These are phyloP conservation scores for Standfussiana lucernea DNA, from an alignment of 2,888 invertebrate genomes.

Conservation along the genomic window DNA sequence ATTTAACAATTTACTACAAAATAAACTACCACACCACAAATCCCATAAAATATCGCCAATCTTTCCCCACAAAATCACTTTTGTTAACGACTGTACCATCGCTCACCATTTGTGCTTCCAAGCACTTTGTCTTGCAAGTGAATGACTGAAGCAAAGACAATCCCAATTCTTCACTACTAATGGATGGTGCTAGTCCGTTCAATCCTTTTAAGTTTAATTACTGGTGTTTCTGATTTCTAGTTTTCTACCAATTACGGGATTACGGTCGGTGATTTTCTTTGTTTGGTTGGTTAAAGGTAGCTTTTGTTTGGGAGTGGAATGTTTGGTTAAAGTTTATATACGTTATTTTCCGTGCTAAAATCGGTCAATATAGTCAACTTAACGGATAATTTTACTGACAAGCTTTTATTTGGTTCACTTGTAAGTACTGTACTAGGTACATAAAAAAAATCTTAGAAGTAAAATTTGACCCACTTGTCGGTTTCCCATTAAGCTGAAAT, in stretches of 20 bases:
- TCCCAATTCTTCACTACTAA: conserved; percentile 57
- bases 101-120: conserved; percentile 53
- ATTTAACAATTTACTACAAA: background rate
- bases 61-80: conserved; percentile 33
- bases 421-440: background rate
- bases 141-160: conserved; percentile 54
- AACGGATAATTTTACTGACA: background rate
- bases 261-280: conserved; percentile 26
- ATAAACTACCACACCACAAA: background rate
- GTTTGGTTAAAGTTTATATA: background rate
- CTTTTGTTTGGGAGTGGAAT: background rate
- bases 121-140: conserved; percentile 55
- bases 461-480: background rate
- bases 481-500: background rate
- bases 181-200: conserved; percentile 56
- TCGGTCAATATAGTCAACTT: background rate
- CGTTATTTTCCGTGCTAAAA: background rate
- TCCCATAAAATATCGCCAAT: conserved; percentile 20
- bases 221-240: conserved; percentile 52
- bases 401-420: background rate
- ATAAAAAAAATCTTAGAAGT: background rate
- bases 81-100: conserved; percentile 48
- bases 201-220: conserved; percentile 62
- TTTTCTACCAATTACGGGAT: conserved; percentile 30
- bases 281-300: background rate